Base-by-base conservation (phyloP, 1,140 invertebrate species). In the Philotrypesis tridentata region DNA sequence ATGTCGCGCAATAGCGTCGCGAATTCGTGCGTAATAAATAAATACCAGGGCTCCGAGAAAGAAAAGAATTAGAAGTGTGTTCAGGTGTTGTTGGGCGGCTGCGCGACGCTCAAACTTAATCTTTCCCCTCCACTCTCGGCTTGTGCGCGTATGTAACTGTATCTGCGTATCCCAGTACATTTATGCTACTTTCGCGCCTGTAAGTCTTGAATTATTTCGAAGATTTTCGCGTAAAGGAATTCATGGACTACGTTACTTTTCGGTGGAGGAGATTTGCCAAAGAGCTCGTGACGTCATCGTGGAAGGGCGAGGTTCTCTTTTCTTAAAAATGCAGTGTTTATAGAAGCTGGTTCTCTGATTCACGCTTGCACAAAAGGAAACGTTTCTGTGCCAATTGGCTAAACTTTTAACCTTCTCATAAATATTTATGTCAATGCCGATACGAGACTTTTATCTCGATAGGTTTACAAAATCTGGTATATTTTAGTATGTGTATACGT, bases 1-100 rank as follows among this genome's bases (percentile, higher is more conserved):
- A 63, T 63, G 12, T 63, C 61, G 61, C n/a, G 61, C n/a, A 23
- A 63, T 63, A 63, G 23, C 27, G 61, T 27, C 6, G 25, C 25
- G 61, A 65, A 65, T 65, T 65, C 61, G 61, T 65, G 27, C 61
- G 61, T 65, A 65, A 65, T 65, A 25, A 65, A 25, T 9, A 65
- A 65, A 65, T 12, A 29, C 8, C 2, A 27, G 14, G 4, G 27
- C 27, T 27, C 25, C 23, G 61, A 17, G 61, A 65, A n/a, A 14
- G 23, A 17, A 65, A 65, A 65, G 61, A 27, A 8, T 17, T 25
- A 65, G 11, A 65, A 65, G 61, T 65, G 27, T 65, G 27, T 23
- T 65, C 61, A 65, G 61, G 61, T 65, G 61, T 65, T 27, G 27
- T 9, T 21, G n/a, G n/a, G n/a, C 5, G 61, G 27, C 23, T 65